Evolutionary conservation across 2,888 invertebrate genomes (phyloP).

Genomic region (Clunio marinus): DNA sequence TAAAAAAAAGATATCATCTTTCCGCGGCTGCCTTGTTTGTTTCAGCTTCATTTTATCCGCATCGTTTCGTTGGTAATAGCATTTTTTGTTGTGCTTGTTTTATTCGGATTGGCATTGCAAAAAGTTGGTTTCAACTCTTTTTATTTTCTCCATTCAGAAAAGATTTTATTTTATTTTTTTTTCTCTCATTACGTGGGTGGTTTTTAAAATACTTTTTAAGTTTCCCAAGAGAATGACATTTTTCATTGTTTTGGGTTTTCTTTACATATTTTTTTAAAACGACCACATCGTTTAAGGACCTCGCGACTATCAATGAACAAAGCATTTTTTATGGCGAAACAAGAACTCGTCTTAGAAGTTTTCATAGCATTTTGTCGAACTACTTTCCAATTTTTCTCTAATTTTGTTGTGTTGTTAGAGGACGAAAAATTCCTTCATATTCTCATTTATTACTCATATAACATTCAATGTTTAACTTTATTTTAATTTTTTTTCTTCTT

Average conservation of each 20-base stretch:
- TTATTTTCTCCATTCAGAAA: too few relatives aligned
- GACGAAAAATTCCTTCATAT: not conserved
- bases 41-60: not conserved
- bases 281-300: too few relatives aligned
- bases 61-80: not conserved
- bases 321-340: not conserved
- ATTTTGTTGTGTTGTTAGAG: not conserved
- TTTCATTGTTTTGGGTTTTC: not conserved
- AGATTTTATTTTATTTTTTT: too few relatives aligned
- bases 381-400: not conserved
- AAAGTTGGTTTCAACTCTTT: too few relatives aligned
- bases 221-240: too few relatives aligned
- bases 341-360: not conserved
- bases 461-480: constrained; percentile 29
- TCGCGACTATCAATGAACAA: not conserved
- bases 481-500: not conserved
- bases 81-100: not conserved
- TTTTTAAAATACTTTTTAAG: too few relatives aligned
- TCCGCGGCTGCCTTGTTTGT: not conserved
- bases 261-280: not conserved
- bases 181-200: too few relatives aligned
- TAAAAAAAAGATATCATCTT: constrained; percentile 19
- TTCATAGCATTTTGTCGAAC: not conserved
- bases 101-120: too few relatives aligned
- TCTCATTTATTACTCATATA: not conserved